Percentiles rank a stretch among this genome's conserved stretches.
Evolutionary conservation across 2,888 invertebrate species (phyloP).

Genomic region (Orthosia gracilis): DNA sequence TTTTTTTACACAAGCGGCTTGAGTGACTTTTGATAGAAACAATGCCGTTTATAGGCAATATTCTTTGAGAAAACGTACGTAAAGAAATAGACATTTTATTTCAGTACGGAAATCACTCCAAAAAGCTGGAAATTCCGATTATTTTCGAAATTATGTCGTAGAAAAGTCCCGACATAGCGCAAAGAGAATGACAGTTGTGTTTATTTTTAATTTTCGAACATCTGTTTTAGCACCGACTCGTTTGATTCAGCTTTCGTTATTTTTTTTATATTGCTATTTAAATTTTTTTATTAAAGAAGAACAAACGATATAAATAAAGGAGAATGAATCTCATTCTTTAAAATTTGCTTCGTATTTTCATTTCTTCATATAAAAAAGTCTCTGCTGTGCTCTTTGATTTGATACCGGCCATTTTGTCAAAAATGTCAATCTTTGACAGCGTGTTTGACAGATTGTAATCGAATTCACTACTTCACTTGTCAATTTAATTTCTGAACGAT

Average conservation of each 20-base stretch:
- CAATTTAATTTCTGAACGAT: constrained; percentile 48
- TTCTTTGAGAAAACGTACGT: constrained; percentile 90
- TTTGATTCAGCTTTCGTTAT: constrained; percentile 19
- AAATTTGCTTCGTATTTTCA: background rate
- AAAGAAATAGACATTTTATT: constrained; percentile 91
- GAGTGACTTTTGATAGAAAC: constrained; percentile 90
- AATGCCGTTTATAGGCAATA: constrained; percentile 89
- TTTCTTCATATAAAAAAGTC: background rate
- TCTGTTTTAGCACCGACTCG: constrained; percentile 50
- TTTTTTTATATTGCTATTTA: background rate
- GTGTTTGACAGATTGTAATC: constrained; percentile 18
- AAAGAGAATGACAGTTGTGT: constrained; percentile 73
- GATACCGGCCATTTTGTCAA: background rate
- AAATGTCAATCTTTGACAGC: background rate
- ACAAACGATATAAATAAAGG: background rate
- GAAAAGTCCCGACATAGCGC: constrained; percentile 77
- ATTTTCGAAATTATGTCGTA: constrained; percentile 78
- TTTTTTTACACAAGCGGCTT: constrained; percentile 88
- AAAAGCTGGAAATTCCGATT: constrained; percentile 69
- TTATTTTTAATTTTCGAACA: constrained; percentile 68
- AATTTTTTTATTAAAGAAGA: background rate
- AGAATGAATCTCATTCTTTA: background rate
- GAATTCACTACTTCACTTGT: constrained; percentile 18
- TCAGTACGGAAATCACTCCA: constrained; percentile 69
- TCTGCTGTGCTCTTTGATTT: constrained; percentile 10